These are phyloP conservation scores for Siderastrea radians DNA, from an alignment of 92 coral and sea anemone species.

Conservation along the genomic window DNA sequence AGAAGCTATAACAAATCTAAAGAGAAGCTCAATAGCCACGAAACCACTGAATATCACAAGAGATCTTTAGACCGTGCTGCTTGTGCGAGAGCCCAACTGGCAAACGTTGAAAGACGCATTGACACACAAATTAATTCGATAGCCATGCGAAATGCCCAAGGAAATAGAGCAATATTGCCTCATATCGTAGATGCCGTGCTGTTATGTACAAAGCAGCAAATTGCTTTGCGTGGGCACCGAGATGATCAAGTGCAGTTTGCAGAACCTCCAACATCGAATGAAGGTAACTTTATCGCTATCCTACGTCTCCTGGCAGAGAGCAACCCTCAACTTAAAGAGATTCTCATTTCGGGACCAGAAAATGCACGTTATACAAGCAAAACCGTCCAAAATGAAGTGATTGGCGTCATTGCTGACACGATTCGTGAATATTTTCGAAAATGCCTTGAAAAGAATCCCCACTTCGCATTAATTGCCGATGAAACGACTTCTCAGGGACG, in stretches of 20 bases:
- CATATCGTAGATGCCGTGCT: slow-evolving; percentile 75
- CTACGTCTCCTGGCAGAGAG: slow-evolving; percentile 76
- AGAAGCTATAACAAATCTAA: slow-evolving; percentile 59
- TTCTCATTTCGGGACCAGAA: slow-evolving; percentile 67
- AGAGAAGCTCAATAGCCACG: slow-evolving; percentile 55
- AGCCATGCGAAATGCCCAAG: slow-evolving; percentile 38
- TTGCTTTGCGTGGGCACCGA: slow-evolving; percentile 82
- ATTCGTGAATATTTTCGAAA: slow-evolving; percentile 62
- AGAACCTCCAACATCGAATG: slow-evolving; percentile 57
- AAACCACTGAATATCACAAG: slow-evolving; percentile 51
- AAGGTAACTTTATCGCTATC: slow-evolving; percentile 76
- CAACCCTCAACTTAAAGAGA: slow-evolving; percentile 70
- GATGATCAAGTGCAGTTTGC: slow-evolving; percentile 66
- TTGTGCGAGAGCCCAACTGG: slow-evolving; percentile 45
- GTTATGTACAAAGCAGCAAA: slow-evolving; percentile 72
- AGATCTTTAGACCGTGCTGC: slow-evolving; percentile 46
- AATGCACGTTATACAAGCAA: slow-evolving; percentile 76
- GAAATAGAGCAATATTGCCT: slow-evolving; percentile 72
- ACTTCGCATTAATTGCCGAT: slow-evolving; percentile 75
- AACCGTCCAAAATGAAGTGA: slow-evolving; percentile 73
- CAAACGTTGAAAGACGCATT: slow-evolving; percentile 38
- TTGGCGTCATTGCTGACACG: slow-evolving; percentile 48
- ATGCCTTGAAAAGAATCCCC: slow-evolving; percentile 67
- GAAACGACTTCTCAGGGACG: slow-evolving; percentile 80
- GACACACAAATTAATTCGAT: slow-evolving; percentile 54